A percentile compares a stretch with the other conserved stretches of the same genome.
Evolutionary conservation across 2,113 vertebrate genomes (phyloP).

Genomic region (Cinclus mexicanus): DNA sequence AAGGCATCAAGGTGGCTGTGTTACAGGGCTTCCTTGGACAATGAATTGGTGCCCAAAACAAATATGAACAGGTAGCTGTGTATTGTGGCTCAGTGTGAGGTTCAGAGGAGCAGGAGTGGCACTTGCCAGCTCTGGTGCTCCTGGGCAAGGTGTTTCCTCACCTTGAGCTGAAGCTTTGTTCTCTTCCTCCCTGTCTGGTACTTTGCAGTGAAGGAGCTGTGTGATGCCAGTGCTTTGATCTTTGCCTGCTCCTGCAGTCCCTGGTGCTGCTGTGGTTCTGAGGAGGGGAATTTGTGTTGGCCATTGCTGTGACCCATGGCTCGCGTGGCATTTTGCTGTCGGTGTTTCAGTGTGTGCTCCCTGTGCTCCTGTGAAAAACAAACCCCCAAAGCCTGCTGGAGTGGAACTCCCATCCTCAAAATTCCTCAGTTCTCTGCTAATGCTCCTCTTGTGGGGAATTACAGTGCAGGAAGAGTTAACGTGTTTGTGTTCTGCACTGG

Average conservation of each 20-base stretch:
- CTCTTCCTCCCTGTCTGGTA: not conserved
- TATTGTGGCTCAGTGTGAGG: not conserved
- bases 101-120: not conserved
- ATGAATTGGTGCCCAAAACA: slow-evolving; percentile 12
- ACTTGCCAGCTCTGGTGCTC: not conserved
- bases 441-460: not conserved
- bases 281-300: not conserved
- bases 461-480: not conserved
- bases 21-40: not conserved
- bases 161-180: not conserved
- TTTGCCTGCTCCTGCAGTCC: not conserved
- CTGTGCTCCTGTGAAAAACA: not conserved
- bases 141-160: not conserved
- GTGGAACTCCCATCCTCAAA: not conserved
- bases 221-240: not conserved
- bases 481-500: not conserved
- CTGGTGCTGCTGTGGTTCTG: not conserved
- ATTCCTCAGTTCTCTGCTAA: not conserved
- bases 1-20: not conserved
- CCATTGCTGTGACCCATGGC: not conserved
- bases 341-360: not conserved
- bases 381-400: not conserved
- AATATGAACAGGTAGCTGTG: not conserved
- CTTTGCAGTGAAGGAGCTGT: not conserved
- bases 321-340: not conserved